phyloP scores from a whole-genome alignment of 2,888 invertebrate species.

The Esperia sulphurella region DNA sequence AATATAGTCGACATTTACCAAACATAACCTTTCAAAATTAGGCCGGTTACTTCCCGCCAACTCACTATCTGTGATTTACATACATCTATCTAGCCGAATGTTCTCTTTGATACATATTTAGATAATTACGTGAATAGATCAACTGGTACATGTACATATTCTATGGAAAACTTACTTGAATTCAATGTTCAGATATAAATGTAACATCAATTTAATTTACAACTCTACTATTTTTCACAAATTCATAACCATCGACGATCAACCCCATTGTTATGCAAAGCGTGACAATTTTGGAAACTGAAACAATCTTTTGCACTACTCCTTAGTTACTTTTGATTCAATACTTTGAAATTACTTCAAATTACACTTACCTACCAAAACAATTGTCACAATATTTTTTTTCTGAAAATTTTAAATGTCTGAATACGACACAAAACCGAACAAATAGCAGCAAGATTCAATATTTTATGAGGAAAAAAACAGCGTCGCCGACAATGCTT shows the following conservation, averaged over 20 bases:
- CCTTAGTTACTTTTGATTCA: slow-evolving; percentile 4
- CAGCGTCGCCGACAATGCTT: slow-evolving; percentile 54
- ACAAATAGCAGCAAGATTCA: slow-evolving; percentile 61
- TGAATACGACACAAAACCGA: slow-evolving; percentile 61
- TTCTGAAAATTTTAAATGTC: slow-evolving; percentile 45
- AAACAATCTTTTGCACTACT: slow-evolving; percentile 12
- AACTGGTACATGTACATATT: background rate
- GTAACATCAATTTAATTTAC: background rate
- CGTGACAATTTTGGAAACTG: slow-evolving; percentile 9
- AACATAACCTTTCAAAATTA: slow-evolving; percentile 21
- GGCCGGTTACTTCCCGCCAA: slow-evolving; percentile 37
- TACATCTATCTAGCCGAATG: background rate
- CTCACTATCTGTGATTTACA: slow-evolving; percentile 15
- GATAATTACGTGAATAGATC: background rate
- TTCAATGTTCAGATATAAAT: background rate
- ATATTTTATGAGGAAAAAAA: slow-evolving; percentile 64
- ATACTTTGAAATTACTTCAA: slow-evolving; percentile 16
- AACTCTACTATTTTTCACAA: background rate
- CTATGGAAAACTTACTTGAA: background rate
- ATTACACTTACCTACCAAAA: slow-evolving; percentile 70
- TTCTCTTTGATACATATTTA: background rate
- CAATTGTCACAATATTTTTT: slow-evolving; percentile 54
- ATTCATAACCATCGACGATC: slow-evolving; percentile 6
- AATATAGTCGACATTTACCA: slow-evolving; percentile 4
- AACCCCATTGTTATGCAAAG: slow-evolving; percentile 6